Evolutionary conservation across 2,113 vertebrate species (phyloP).

Genomic region (Atrichornis clamosus): DNA sequence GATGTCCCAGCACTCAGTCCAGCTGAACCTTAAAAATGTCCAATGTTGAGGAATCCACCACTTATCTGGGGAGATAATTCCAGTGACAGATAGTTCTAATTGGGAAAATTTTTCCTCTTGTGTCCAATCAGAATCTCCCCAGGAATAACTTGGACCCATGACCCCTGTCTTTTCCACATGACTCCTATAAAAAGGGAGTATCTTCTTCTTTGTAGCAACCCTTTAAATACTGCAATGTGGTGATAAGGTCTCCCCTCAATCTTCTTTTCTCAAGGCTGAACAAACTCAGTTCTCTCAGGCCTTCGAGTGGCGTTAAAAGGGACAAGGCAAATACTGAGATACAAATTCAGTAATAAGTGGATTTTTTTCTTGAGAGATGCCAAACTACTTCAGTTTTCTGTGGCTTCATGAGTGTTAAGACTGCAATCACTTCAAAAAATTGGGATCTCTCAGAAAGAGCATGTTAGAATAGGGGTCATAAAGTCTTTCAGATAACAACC

Average conservation of each 20-base stretch:
- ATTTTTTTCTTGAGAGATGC: not conserved
- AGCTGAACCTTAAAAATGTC: not conserved
- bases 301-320: not conserved
- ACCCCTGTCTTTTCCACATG: not conserved
- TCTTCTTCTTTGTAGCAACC: not conserved
- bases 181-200: not conserved
- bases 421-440: not conserved
- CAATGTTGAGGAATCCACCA: not conserved
- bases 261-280: not conserved
- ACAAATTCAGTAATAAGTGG: not conserved
- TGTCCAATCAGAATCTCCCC: not conserved
- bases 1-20: not conserved
- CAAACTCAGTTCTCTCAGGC: not conserved
- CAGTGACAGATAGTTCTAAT: not conserved
- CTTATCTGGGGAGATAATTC: not conserved
- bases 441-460: not conserved
- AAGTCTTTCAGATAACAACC: conserved; percentile 1
- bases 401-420: not conserved
- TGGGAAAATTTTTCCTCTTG: not conserved
- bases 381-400: not conserved
- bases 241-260: not conserved
- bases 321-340: not conserved
- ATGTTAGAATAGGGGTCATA: not conserved
- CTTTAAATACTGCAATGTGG: not conserved
- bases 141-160: not conserved